Base-by-base conservation (phyloP, 2,888 invertebrate genomes). In the Calephelis perditalis region DNA sequence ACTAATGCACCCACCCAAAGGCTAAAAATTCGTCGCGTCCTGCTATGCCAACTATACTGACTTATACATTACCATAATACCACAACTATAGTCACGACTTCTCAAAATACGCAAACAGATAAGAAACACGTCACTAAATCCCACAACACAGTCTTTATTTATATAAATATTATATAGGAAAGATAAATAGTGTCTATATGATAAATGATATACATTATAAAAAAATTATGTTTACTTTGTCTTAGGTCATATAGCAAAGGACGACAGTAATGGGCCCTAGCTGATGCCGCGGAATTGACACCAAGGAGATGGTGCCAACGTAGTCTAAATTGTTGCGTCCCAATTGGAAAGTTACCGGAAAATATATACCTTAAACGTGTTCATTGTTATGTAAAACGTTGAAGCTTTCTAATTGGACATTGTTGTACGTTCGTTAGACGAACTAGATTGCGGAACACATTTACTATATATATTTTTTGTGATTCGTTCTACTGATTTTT, bases 231-330 rank as follows among this genome's bases (percentile, higher is more conserved):
- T 15, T 5, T 52, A 15, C 8, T n/a, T 43, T 11, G 52, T 58
- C 52, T n/a, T 52, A 58, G 58, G 58, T 12, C 44, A 54, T 54
- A 11, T 26, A 54, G 11, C 52, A 36, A 54, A 54, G 52, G 11
- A 54, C 36, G 35, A 35, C 52, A 35, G 52, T 35, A 36, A 36
- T 36, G 52, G 52, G 52, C 52, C 52, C 52, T 54, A 11, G n/a
- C 5, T 54, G 52, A 35, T 35, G 52, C 52, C 36, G 52, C 11
- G 52, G 52, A 54, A 54, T 54, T 54, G 52, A 54, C 52, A 54
- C n/a, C 40, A 40, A 40, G 40, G 52, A 54, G 52, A 35, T 11
- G 11, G 52, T 54, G 36, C 11, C 35, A 11, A 54, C 7, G 36
- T 54, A 54, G 35, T 54, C 11, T 54, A 36, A 54, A 54, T 54